Conservation (phyloP, 2,797 vertebrate species). For the Rhabdophis nuchalis region DNA sequence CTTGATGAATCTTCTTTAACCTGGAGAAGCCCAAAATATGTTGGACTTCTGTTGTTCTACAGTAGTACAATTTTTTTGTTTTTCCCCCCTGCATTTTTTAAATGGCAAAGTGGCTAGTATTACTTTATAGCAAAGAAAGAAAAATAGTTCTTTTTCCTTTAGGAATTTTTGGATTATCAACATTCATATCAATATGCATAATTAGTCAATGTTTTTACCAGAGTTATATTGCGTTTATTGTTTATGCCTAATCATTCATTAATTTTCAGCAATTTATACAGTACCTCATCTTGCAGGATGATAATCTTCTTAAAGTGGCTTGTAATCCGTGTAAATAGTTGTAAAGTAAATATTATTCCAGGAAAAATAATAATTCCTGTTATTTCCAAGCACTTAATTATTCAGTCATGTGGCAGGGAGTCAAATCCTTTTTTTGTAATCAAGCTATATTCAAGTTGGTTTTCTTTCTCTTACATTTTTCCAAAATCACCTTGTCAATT, state of each 20-base stretch:
- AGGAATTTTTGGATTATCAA: neutral
- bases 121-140: too few species aligned
- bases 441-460: neutral
- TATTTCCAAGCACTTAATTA: neutral
- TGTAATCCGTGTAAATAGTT: neutral
- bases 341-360: neutral
- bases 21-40: neutral
- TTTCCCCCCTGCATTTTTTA: neutral
- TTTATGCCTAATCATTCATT: neutral
- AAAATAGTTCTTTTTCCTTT: neutral
- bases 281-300: neutral
- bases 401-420: neutral
- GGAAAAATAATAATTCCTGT: neutral
- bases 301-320: neutral
- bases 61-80: neutral
- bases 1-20: neutral
- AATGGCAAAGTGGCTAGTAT: neutral
- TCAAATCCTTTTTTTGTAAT: neutral
- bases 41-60: neutral
- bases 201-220: neutral
- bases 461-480: neutral
- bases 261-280: neutral
- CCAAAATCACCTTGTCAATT: neutral
- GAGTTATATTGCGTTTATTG: neutral
- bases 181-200: neutral